Conservation (phyloP, 2,888 invertebrate species). For the Strigamia transsilvanica region DNA sequence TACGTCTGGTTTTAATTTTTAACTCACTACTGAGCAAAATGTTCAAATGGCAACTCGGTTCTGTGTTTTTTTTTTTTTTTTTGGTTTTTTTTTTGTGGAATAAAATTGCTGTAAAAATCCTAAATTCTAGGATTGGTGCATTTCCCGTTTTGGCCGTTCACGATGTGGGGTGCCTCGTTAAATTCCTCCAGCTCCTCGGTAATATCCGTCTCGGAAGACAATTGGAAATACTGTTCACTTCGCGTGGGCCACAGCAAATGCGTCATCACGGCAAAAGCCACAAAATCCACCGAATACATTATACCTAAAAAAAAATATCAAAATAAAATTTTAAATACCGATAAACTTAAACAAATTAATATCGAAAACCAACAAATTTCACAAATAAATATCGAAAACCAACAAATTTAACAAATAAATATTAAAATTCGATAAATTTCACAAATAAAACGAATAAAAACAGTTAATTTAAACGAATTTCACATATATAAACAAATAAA, state of each 20-base stretch:
- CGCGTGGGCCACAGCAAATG: conserved; percentile 95
- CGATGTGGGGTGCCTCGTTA: conserved; percentile 82
- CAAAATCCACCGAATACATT: conserved; percentile 92
- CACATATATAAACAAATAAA: not conserved
- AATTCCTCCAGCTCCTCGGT: conserved; percentile 87
- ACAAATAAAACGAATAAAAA: no score
- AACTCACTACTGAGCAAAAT: not conserved
- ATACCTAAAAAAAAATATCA: conserved; percentile 73
- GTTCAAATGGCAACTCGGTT: conserved; percentile 11
- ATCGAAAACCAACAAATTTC: no score
- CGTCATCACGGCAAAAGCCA: conserved; percentile 94
- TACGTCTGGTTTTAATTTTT: not conserved
- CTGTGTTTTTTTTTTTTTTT: not conserved
- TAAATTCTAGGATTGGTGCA: conserved; percentile 1
- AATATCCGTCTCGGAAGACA: conserved; percentile 69
- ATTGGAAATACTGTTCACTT: conserved; percentile 87
- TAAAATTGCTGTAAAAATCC: not conserved
- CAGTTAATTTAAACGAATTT: no score
- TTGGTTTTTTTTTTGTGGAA: not conserved
- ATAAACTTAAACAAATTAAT: no score
- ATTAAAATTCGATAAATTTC: no score
- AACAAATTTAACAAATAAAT: no score
- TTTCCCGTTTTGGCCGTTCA: conserved; percentile 54
- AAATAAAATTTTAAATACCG: conserved; percentile 37
- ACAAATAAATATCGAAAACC: no score